These are phyloP conservation scores for Micrastur ruficollis DNA, from an alignment of 2,797 vertebrate species.

Conservation along the genomic window DNA sequence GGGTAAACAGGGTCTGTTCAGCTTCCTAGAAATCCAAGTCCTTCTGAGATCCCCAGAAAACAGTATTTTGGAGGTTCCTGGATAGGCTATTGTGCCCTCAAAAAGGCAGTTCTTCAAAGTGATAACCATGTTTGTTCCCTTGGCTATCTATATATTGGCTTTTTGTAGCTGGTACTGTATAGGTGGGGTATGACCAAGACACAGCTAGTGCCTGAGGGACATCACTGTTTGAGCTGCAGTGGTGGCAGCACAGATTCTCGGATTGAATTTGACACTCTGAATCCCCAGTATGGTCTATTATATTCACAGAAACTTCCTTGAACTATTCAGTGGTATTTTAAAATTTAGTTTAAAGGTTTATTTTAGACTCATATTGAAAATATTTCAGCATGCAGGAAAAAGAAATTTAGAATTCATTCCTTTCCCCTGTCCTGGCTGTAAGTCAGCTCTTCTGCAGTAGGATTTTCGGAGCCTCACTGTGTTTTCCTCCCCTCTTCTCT, in stretches of 20 bases:
- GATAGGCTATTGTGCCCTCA: neutral
- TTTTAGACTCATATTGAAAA: neutral
- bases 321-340: neutral
- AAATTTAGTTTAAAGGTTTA: neutral
- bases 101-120: neutral
- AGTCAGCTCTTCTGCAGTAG: neutral
- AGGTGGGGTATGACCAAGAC: neutral
- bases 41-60: neutral
- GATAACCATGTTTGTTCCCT: neutral
- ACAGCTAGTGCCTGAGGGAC: neutral
- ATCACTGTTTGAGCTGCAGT: neutral
- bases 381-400: neutral
- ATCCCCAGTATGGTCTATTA: neutral
- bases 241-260: neutral
- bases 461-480: neutral
- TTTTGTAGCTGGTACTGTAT: neutral
- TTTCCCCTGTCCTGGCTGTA: neutral
- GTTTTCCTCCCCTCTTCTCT: neutral
- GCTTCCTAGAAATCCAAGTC: neutral
- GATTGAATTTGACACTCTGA: neutral
- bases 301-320: neutral
- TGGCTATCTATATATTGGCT: neutral
- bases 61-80: neutral
- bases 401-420: neutral
- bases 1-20: neutral